Conservation (phyloP, 2,888 invertebrate genomes). For the Embidobia sp. region DNA sequence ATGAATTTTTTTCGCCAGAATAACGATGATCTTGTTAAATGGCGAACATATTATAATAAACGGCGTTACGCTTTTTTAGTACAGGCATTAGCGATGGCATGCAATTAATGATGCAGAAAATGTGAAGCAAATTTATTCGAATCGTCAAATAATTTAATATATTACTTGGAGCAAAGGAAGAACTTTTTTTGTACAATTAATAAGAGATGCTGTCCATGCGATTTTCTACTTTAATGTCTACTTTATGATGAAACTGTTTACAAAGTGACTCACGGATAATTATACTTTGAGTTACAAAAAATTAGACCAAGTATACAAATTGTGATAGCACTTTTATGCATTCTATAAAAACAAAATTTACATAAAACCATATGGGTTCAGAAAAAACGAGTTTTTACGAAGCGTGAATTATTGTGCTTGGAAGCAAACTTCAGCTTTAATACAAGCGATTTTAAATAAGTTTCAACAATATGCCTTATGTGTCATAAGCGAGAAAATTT, state of each 20-base stretch:
- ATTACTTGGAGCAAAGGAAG: slow-evolving; percentile 2
- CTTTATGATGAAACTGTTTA: slow-evolving; percentile 15
- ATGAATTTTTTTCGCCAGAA: slow-evolving; percentile 13
- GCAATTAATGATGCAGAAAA: slow-evolving; percentile 33
- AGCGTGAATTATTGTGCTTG: slow-evolving; percentile 12
- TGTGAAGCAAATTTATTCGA: slow-evolving; percentile 9
- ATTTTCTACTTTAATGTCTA: slow-evolving; percentile 15
- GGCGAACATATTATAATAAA: slow-evolving; percentile 6
- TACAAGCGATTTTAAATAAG: slow-evolving; percentile 16
- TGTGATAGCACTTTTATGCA: neutral
- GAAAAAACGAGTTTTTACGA: neutral
- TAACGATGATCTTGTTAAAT: slow-evolving; percentile 26
- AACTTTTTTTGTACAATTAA: neutral
- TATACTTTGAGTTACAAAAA: neutral
- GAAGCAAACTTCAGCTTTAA: slow-evolving; percentile 9
- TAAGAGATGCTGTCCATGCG: no score
- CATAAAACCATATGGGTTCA: neutral
- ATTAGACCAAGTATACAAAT: neutral
- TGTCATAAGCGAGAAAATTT: slow-evolving; percentile 30
- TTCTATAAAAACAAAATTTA: neutral
- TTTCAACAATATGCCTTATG: slow-evolving; percentile 15
- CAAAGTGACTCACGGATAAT: slow-evolving; percentile 7
- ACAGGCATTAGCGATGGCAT: slow-evolving; percentile 1
- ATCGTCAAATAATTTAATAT: slow-evolving; percentile 16
- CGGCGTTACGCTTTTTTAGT: slow-evolving; percentile 13